Evolutionary conservation across 30 jellyfish, hydroid and myxozoan species (phyloP).

Genomic region (Turritopsis dohrnii): DNA sequence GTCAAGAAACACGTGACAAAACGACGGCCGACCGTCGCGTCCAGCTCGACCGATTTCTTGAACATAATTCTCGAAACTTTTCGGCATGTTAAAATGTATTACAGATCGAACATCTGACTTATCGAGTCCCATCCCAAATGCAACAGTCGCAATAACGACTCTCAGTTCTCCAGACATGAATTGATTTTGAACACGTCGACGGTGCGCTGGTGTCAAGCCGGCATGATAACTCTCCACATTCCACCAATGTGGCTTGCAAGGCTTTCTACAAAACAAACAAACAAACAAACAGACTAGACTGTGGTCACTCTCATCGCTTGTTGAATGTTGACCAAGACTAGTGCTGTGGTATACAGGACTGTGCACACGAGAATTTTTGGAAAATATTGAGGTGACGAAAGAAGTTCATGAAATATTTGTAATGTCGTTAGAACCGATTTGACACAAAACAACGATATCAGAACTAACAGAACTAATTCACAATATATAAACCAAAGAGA

Average conservation of each 20-base stretch:
- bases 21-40: conserved; percentile 84
- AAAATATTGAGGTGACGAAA: no score
- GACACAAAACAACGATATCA: no score
- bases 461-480: no score
- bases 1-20: conserved; percentile 77
- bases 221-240: conserved; percentile 93
- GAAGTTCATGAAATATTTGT: no score
- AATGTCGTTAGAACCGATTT: no score
- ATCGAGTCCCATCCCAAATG: conserved; percentile 99
- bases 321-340: no score
- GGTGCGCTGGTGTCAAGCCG: conserved; percentile 81
- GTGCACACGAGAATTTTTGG: no score
- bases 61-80: conserved; percentile 74
- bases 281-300: no score
- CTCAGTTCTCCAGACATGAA: conserved; percentile 81
- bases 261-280: conserved; percentile 18
- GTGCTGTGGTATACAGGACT: neutral
- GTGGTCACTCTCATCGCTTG: no score
- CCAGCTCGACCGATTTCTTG: conserved; percentile 99
- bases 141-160: conserved; percentile 86
- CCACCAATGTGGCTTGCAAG: conserved; percentile 44
- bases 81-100: conserved; percentile 91
- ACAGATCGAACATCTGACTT: conserved; percentile 89
- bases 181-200: conserved; percentile 72
- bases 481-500: no score